phyloP scores from a whole-genome alignment of 2,113 vertebrate genomes.

The Chlorodrepanis virens region DNA sequence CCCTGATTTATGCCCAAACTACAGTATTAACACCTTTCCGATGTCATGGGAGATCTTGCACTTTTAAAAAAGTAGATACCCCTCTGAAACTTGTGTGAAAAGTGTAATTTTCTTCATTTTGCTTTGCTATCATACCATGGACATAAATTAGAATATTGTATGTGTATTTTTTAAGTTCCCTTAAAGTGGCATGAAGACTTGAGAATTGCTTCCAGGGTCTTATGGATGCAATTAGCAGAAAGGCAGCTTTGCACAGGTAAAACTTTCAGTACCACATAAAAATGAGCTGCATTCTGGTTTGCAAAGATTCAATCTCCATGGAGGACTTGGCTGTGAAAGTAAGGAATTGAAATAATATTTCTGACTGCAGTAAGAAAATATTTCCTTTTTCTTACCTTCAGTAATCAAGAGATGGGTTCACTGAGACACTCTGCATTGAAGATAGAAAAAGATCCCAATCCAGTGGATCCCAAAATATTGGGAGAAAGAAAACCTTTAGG shows the following conservation, averaged over 20 bases:
- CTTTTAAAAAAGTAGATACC: background rate
- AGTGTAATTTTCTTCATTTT: background rate
- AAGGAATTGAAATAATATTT: background rate
- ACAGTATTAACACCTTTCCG: background rate
- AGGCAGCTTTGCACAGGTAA: background rate
- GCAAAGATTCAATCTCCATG: background rate
- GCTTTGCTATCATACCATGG: background rate
- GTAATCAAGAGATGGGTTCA: background rate
- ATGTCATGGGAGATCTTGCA: background rate
- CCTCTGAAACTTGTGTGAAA: background rate
- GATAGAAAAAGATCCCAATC: background rate
- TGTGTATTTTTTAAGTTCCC: background rate
- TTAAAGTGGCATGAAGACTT: background rate
- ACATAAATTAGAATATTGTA: background rate
- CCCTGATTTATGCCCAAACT: background rate
- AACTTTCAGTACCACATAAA: background rate
- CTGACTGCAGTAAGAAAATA: background rate
- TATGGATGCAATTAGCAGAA: background rate
- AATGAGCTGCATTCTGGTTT: background rate
- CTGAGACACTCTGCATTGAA: background rate
- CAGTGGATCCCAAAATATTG: background rate
- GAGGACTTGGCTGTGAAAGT: background rate
- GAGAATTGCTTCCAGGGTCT: background rate
- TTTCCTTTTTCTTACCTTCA: background rate
- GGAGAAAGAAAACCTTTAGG: background rate